Evolutionary conservation across 2,113 vertebrate genomes (phyloP).

Genomic region (Cygnus atratus): DNA sequence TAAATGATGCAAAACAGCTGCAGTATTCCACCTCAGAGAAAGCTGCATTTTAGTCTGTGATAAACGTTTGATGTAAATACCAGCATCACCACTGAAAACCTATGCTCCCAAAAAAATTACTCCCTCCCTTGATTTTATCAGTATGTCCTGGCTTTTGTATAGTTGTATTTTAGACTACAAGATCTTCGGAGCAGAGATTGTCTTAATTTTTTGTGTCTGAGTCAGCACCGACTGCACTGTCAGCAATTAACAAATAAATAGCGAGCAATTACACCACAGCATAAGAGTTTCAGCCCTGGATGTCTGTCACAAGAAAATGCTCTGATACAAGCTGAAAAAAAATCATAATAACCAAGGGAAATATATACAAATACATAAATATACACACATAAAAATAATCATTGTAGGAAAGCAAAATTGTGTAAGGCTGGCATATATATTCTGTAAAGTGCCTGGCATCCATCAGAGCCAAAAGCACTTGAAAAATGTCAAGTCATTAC

Average conservation of each 20-base stretch:
- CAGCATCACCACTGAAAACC: not conserved
- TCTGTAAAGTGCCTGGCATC: conserved; percentile 19
- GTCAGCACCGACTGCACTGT: not conserved
- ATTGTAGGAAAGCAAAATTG: not conserved
- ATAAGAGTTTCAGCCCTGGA: not conserved
- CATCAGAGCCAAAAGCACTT: conserved; percentile 39
- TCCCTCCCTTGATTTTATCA: not conserved
- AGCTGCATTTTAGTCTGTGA: conserved; percentile 25
- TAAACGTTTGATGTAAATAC: not conserved
- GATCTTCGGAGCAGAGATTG: not conserved
- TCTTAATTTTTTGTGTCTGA: not conserved
- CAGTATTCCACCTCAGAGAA: conserved; percentile 44
- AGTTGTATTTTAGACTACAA: not conserved
- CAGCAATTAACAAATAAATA: conserved; percentile 27
- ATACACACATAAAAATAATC: not conserved
- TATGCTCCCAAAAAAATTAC: not conserved
- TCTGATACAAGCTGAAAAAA: not conserved
- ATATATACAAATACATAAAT: not conserved
- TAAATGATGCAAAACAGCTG: conserved; percentile 30
- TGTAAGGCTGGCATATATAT: not conserved
- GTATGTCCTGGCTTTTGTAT: not conserved
- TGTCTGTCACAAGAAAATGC: not conserved
- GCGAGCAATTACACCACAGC: not conserved
- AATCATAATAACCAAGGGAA: not conserved
- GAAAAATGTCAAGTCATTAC: conserved; percentile 67